Evolutionary conservation across 2,113 vertebrate species (phyloP), one percentile per base, ranked within the genome.

Genomic region (Eleginops maclovinus): DNA sequence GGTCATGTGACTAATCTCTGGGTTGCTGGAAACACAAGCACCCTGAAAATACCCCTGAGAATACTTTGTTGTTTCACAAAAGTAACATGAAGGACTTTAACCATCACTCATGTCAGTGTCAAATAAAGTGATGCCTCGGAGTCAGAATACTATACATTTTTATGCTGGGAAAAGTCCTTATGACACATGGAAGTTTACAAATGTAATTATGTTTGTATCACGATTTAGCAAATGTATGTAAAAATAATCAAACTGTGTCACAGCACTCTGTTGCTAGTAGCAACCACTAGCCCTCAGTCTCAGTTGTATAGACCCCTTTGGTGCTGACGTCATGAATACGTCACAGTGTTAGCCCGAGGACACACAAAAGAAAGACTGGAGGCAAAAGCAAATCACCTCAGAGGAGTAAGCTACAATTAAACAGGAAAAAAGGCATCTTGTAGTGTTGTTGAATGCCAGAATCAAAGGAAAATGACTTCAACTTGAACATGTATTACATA

Each of bases 1-100:
- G 24, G 64, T 81, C 64, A 80, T 59, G 26, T 83, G 85, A 83
- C 63, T 66, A 1, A 51, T 65, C 47, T 41, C 53, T 31, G 17
- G 15, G 43, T 44, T 67, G 14, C 21, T 40, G 26, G 53, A 53
- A 19, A 67, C 47, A 67, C 3, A 21, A 50, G 13, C 17, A 56
- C 46, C 58, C 4, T 58, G 44, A 75, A 26, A 19, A 75, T 31
- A 17, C 31, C 28, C 49, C 69, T 17, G n/a, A 61, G 58, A n/a
- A 56, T 44, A 47, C 16, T 43, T 47, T n/a, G 11, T 58, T 64
- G 47, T 43, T 54, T 80, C 40, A 62, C 26, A 72, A 40, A 50
- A 26, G 68, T 62, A 64, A n/a, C n/a, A n/a, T 43, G 43, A 61
- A 70, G n/a, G 26, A 43, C 49, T 71, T 53, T 17, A 21, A 73